Base-by-base conservation (phyloP, 2,797 vertebrate species). In the Trachurus trachurus region DNA sequence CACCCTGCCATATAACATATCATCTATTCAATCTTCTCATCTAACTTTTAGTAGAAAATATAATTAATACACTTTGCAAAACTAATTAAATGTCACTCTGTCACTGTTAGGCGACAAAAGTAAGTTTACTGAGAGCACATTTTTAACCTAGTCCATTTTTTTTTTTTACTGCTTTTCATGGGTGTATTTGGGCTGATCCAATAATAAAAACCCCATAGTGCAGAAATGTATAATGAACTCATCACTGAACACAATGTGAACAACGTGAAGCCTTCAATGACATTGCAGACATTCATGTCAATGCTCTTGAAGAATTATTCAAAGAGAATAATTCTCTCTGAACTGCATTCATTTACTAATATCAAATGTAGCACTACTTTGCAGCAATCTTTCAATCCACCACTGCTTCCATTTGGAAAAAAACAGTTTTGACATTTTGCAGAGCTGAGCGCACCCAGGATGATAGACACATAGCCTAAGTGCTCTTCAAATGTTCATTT, bases 401-500 rank as follows among this genome's bases (percentile, higher is more conserved):
- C 50, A 0, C 34, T 1, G 8, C 12, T 74, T 78, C 11, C 1
- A 0, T 66, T 58, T 7, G 26, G 26, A 62, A 40, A 15, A 26
- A 71, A 54, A 15, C 6, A 3, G 58, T 44, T 60, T 58, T 57
- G 58, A 71, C 83, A 16, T 71, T 70, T 49, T 39, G 15, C 22
- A 54, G n/a, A 1, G 64, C 45, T 68, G 50, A 58, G 53, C 44
- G 65, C 60, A 69, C 54, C 22, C 45, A 75, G 21, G 19, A 64
- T 61, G 54, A 62, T 42, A 57, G 70, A 78, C 40, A 54, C 66
- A 44, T n/a, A n/a, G n/a, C n/a, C n/a, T n/a, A 19, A 76, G 84
- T 71, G 60, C 37, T 62, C 57, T 90, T 88, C 74, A 87, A 85
- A 87, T 64, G 74, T 66, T 40, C 53, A 47, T 39, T 61, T 77